Conservation (phyloP, 2,888 invertebrate genomes). For the Nematopogon swammerdamellus region DNA sequence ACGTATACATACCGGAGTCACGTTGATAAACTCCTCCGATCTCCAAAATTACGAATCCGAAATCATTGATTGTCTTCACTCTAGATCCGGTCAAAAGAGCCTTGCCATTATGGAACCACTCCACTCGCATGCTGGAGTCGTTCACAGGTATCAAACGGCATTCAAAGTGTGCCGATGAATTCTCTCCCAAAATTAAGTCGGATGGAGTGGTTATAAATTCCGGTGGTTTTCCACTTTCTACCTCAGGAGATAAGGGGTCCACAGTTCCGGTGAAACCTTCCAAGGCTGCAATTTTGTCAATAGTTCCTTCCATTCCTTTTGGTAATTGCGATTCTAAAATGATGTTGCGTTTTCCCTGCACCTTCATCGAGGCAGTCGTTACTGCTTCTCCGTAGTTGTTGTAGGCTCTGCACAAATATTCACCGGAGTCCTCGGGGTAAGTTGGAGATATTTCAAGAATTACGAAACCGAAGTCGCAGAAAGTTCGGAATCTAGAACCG, state of each 20-base stretch:
- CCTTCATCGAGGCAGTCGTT: constrained; percentile 84
- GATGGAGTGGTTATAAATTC: constrained; percentile 86
- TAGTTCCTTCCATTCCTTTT: constrained; percentile 90
- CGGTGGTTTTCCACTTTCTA: constrained; percentile 83
- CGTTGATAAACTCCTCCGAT: constrained; percentile 91
- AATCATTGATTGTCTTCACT: constrained; percentile 95
- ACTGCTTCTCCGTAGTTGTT: constrained; percentile 91
- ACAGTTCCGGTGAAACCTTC: constrained; percentile 78
- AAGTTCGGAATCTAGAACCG: constrained; percentile 91
- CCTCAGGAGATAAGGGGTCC: constrained; percentile 67
- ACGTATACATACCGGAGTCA: constrained; percentile 89
- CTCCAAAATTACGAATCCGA: constrained; percentile 96
- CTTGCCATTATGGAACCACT: constrained; percentile 98
- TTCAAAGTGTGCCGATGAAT: constrained; percentile 89
- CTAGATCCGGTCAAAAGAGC: constrained; percentile 87
- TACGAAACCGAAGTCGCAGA: constrained; percentile 97
- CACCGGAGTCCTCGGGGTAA: constrained; percentile 94
- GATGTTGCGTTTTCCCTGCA: constrained; percentile 87
- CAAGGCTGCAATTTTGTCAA: constrained; percentile 88
- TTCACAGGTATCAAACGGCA: constrained; percentile 85
- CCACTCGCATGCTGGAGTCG: constrained; percentile 90
- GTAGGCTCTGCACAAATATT: constrained; percentile 83
- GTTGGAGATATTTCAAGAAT: constrained; percentile 97
- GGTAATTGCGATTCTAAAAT: constrained; percentile 89
- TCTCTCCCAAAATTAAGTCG: constrained; percentile 81